Evolutionary conservation across 2,113 vertebrate species (phyloP).

Genomic region (Chloebia gouldiae): DNA sequence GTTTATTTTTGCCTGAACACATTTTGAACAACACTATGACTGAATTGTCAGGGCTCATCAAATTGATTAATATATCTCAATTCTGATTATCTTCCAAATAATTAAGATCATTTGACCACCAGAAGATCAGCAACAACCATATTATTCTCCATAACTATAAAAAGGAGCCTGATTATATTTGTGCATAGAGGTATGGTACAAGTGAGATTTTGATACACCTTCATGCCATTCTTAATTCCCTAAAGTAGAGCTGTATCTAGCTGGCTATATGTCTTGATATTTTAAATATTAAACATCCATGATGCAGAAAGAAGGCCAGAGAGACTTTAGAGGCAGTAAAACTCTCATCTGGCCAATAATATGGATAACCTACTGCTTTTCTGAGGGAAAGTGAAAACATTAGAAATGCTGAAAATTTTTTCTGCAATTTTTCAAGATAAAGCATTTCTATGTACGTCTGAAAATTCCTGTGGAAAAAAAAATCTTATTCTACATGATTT

Average conservation of each 20-base stretch:
- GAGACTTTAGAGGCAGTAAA: slow-evolving; percentile 57
- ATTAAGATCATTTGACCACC: slow-evolving; percentile 8
- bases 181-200: not conserved
- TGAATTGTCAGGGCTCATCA: slow-evolving; percentile 13
- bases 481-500: slow-evolving; percentile 43
- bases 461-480: slow-evolving; percentile 32
- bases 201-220: slow-evolving; percentile 3
- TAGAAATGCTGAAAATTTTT: not conserved
- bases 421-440: slow-evolving; percentile 55
- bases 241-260: not conserved
- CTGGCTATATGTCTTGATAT: not conserved
- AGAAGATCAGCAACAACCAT: not conserved
- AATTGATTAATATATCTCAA: not conserved
- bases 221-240: slow-evolving; percentile 25
- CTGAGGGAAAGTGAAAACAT: not conserved
- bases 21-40: not conserved
- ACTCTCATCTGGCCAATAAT: slow-evolving; percentile 41
- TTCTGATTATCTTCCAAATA: slow-evolving; percentile 30
- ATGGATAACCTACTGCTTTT: slow-evolving; percentile 25
- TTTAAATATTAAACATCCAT: slow-evolving; percentile 9
- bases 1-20: not conserved
- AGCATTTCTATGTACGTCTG: slow-evolving; percentile 27
- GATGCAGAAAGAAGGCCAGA: slow-evolving; percentile 36
- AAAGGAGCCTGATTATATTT: not conserved
- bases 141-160: not conserved